These are phyloP conservation scores for Tetrax tetrax DNA, from an alignment of 2,113 vertebrate genomes.

Conservation along the genomic window DNA sequence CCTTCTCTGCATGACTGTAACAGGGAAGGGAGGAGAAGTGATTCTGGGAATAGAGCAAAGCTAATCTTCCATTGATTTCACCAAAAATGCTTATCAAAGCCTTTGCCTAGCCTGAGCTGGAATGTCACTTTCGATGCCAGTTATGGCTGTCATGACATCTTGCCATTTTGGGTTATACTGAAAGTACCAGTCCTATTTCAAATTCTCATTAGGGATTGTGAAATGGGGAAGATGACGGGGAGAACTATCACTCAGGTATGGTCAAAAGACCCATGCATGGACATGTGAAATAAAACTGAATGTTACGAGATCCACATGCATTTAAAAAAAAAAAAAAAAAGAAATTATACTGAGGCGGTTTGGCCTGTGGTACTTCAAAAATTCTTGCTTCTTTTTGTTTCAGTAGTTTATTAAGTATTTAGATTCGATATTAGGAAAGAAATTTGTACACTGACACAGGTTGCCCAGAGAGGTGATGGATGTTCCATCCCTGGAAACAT, in stretches of 20 bases:
- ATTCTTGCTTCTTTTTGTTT: not conserved
- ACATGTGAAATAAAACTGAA: not conserved
- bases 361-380: not conserved
- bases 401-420: not conserved
- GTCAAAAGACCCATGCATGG: accelerated
- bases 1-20: not conserved
- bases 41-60: not conserved
- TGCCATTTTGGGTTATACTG: not conserved
- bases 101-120: not conserved
- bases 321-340: not conserved
- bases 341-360: not conserved
- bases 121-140: not conserved
- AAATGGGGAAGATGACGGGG: not conserved
- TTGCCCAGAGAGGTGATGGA: too few species aligned
- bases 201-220: not conserved
- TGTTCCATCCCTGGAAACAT: too few species aligned
- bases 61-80: not conserved
- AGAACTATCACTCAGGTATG: not conserved
- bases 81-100: not conserved
- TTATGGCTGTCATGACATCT: not conserved
- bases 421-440: too few species aligned
- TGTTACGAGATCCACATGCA: not conserved
- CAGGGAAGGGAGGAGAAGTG: not conserved
- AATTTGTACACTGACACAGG: too few species aligned
- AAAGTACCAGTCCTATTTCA: not conserved